Base-by-base conservation (phyloP, 2,113 vertebrate species). In the Catharus minimus region DNA sequence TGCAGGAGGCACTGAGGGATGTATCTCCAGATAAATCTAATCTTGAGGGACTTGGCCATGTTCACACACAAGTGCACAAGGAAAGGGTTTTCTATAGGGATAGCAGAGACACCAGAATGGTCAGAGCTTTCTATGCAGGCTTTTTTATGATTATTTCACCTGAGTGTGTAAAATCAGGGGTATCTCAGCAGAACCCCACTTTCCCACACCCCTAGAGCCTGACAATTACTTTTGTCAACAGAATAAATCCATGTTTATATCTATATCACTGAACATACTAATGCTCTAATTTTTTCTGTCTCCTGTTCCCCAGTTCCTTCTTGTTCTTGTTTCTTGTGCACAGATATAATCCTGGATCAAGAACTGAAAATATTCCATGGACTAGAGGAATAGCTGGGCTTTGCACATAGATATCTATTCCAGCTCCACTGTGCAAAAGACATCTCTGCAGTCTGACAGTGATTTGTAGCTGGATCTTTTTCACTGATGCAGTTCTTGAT, bases 391-490 rank as follows among this genome's bases (percentile, higher is more conserved):
- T 20, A 86, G 56, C 82, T 87, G 50, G 41, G 22, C 43, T 41
- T 73, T 3, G 2, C 73, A 39, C 21, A 46, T 7, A 41, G 33
- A 8, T 53, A 28, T 36, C 86, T 38, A n/a, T 56, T 82, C 27
- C 52, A 66, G 24, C 15, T 66, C 47, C 3, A 1, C 11, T 50
- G 53, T 5, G 64, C 60, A 76, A 94, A 90, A 93, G 60, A 82
- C 62, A 66, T 66, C 71, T 88, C 50, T 75, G 58, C 77, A 67
- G 36, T 56, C 76, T 93, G 73, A 62, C 88, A 93, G 69, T 85
- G 78, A 94, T 95, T 92, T 89, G 64, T 77, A 62, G 61, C 87
- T 74, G 72, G 50, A 86, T 86, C 76, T 57, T 36, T 52, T 73
- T 60, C 41, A 66, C 36, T 82, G 44, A 79, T 55, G 32, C 30